Evolutionary conservation across 2,888 invertebrate species (phyloP).

Genomic region (Microctonus hyperodae): DNA sequence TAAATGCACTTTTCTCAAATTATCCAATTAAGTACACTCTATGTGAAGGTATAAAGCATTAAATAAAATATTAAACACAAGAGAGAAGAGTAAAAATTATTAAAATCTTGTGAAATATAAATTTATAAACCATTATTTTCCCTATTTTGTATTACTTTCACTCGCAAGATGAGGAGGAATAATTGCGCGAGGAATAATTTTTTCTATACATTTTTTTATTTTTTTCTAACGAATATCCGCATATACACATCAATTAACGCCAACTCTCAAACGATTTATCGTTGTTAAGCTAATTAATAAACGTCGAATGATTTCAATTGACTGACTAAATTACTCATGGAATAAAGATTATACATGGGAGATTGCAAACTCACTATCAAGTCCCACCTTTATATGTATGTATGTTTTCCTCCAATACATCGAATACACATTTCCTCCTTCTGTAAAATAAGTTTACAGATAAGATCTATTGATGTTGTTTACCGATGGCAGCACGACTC

Average conservation of each 20-base stretch:
- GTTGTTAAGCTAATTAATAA: conserved; percentile 19
- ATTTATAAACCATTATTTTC: not conserved
- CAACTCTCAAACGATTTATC: conserved; percentile 8
- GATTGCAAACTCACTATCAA: conserved; percentile 10
- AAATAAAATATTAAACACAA: not conserved
- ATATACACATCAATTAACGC: not conserved
- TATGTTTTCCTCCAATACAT: not conserved
- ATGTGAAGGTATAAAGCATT: too few relatives aligned
- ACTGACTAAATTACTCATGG: conserved; percentile 20
- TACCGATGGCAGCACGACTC: conserved; percentile 17
- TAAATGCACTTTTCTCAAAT: conserved; percentile 18
- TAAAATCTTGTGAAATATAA: conserved; percentile 16
- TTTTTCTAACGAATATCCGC: not conserved
- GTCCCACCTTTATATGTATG: not conserved
- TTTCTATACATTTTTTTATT: not conserved
- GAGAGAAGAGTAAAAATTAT: not conserved
- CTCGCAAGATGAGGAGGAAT: conserved; percentile 4
- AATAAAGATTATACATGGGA: conserved; percentile 3
- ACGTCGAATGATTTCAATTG: conserved; percentile 16
- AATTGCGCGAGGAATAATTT: not conserved
- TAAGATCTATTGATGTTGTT: conserved; percentile 9
- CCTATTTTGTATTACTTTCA: conserved; percentile 35
- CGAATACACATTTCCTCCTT: conserved; percentile 13
- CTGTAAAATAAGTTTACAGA: conserved; percentile 12
- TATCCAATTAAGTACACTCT: conserved; percentile 20